phyloP scores from a whole-genome alignment of 2,113 vertebrate genomes.

The Spheniscus mendiculus region DNA sequence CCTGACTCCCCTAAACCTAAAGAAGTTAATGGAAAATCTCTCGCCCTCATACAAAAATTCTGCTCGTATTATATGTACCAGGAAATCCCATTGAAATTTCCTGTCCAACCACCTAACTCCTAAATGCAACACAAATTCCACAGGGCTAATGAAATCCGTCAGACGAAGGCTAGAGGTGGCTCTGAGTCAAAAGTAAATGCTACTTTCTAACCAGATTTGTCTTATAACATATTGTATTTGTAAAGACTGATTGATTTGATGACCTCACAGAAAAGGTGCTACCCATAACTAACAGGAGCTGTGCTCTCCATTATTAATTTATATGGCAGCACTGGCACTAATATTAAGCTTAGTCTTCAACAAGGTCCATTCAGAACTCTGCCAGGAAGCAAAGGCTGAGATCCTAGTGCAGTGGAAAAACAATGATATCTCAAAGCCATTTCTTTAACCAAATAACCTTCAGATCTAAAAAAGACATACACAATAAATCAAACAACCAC shows the following conservation, averaged over 20 bases:
- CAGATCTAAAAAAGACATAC: not conserved
- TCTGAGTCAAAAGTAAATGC: not conserved
- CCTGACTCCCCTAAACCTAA: not conserved
- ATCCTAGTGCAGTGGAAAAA: not conserved
- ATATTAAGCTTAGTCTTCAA: not conserved
- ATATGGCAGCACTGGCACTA: not conserved
- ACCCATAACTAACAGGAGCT: conserved; percentile 6
- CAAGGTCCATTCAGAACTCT: not conserved
- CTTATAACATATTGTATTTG: not conserved
- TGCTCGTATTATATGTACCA: not conserved
- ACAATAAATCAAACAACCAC: conserved; percentile 2
- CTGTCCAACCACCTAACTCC: not conserved
- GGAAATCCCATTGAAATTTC: not conserved
- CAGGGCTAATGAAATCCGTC: not conserved
- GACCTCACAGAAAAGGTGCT: not conserved
- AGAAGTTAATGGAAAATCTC: not conserved
- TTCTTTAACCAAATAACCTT: conserved; percentile 31
- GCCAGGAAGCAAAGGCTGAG: not conserved
- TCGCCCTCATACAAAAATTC: not conserved
- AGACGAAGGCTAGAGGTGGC: not conserved
- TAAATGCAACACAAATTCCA: not conserved
- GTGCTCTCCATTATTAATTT: conserved; percentile 22
- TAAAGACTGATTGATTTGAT: not conserved
- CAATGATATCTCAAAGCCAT: not conserved
- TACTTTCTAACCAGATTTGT: not conserved